Conservation (phyloP, 2,113 vertebrate species). For the Fukomys damarensis region DNA sequence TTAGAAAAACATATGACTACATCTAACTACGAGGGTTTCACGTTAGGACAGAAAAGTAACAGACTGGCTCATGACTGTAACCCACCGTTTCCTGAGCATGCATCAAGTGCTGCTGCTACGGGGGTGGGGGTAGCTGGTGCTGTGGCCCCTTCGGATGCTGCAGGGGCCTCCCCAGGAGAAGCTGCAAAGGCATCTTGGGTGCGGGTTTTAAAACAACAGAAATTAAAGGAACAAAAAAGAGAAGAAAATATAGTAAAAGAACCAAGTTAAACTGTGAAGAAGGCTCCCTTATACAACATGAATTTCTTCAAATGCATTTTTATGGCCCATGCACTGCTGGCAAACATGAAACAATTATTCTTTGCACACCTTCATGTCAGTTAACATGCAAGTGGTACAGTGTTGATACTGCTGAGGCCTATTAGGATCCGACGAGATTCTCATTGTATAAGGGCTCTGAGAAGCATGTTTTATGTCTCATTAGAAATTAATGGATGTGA, state of each 20-base stretch:
- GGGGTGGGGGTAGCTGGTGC: conserved; percentile 91
- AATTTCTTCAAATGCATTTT: conserved; percentile 73
- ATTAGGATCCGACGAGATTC: conserved; percentile 75
- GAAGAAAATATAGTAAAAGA: conserved; percentile 89
- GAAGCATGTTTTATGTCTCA: conserved; percentile 84
- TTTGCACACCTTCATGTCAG: neutral
- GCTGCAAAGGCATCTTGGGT: conserved; percentile 98
- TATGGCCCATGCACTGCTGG: conserved; percentile 71
- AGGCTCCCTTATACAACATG: conserved; percentile 89
- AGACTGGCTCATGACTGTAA: conserved; percentile 86
- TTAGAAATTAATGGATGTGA: conserved; percentile 77
- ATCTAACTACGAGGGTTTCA: conserved; percentile 86
- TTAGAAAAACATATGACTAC: conserved; percentile 81
- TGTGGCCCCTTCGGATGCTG: conserved; percentile 92
- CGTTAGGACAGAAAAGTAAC: conserved; percentile 74
- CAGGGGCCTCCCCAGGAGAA: conserved; percentile 97
- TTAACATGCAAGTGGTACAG: conserved; percentile 23
- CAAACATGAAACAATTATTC: neutral
- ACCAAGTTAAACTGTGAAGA: conserved; percentile 86
- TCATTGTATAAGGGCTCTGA: conserved; percentile 90
- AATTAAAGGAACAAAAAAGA: conserved; percentile 90
- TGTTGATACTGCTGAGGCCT: neutral
- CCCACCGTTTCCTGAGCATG: conserved; percentile 99
- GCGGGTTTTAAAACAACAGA: conserved; percentile 88
- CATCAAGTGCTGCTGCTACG: conserved; percentile 95